These are phyloP conservation scores for Papilio aristodemus DNA, from an alignment of 1,140 invertebrate species.

Conservation along the genomic window DNA sequence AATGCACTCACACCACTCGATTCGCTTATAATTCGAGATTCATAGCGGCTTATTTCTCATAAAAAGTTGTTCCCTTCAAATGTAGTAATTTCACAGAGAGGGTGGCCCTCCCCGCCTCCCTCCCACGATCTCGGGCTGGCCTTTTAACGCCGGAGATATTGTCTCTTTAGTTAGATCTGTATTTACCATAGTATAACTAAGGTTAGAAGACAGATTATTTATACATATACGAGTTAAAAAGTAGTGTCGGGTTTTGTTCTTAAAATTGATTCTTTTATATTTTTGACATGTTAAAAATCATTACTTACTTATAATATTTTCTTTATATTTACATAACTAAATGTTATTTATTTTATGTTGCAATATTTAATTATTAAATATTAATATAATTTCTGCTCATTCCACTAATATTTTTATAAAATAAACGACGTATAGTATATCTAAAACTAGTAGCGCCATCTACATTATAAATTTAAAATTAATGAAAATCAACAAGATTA, in stretches of 20 bases:
- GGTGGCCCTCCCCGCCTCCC: slow-evolving; percentile 52
- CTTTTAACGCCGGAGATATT: slow-evolving; percentile 78
- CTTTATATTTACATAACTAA: too few relatives aligned
- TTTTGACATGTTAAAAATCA: neutral
- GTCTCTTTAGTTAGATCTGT: slow-evolving; percentile 78
- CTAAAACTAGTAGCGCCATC: slow-evolving; percentile 25
- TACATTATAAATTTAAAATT: slow-evolving; percentile 9
- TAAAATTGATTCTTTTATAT: neutral
- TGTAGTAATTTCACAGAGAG: slow-evolving; percentile 78
- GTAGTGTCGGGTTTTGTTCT: neutral
- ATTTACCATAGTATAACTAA: slow-evolving; percentile 69
- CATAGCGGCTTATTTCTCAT: slow-evolving; percentile 79
- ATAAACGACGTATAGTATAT: neutral
- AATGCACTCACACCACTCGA: slow-evolving; percentile 60
- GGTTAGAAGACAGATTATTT: slow-evolving; percentile 49
- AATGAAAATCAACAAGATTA: slow-evolving; percentile 22
- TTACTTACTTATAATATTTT: too few relatives aligned
- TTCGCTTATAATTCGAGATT: slow-evolving; percentile 78
- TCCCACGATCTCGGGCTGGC: slow-evolving; percentile 61
- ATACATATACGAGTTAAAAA: neutral
- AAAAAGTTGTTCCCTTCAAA: slow-evolving; percentile 80
- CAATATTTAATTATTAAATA: too few relatives aligned
- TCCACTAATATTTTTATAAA: too few relatives aligned
- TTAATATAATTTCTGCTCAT: too few relatives aligned
- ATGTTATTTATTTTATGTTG: too few relatives aligned